A percentile compares a stretch with the other conserved stretches of the same genome.
Conservation (phyloP, 2,888 invertebrate species). For the Nymphalis urticae region DNA sequence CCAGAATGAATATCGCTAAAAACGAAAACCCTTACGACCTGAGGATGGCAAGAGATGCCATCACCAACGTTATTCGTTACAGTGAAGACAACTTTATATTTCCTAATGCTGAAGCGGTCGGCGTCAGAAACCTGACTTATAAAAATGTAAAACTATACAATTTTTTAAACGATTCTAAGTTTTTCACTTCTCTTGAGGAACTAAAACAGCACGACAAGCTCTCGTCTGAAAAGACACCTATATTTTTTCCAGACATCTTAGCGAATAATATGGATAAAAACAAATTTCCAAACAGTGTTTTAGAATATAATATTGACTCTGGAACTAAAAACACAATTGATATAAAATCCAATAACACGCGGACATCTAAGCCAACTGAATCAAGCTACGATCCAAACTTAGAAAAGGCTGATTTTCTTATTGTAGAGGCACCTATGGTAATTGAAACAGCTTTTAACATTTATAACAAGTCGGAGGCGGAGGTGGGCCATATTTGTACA, state of each 20-base stretch:
- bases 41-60: conserved; percentile 50
- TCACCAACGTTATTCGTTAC: conserved; percentile 37
- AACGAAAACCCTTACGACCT: conserved; percentile 49
- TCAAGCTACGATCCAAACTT: conserved; percentile 41
- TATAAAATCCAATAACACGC: conserved; percentile 21
- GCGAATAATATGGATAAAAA: conserved; percentile 42
- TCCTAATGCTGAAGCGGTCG: conserved; percentile 21
- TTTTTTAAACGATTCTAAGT: conserved; percentile 52
- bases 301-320: conserved; percentile 40
- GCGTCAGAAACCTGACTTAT: conserved; percentile 37
- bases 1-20: conserved; percentile 47
- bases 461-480: conserved; percentile 48
- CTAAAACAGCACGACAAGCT: conserved; percentile 44
- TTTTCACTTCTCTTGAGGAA: conserved; percentile 56
- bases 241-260: conserved; percentile 46
- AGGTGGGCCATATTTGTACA: conserved; percentile 49
- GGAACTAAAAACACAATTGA: conserved; percentile 25
- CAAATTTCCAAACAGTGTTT: conserved; percentile 47
- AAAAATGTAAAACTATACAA: conserved; percentile 47
- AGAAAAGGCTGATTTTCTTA: conserved; percentile 56
- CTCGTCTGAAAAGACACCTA: conserved; percentile 42
- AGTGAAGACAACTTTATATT: conserved; percentile 33
- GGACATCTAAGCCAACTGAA: conserved; percentile 17
- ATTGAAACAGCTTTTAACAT: conserved; percentile 39
- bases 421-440: conserved; percentile 50